Evolutionary conservation across 1,140 invertebrate species (phyloP), one percentile per base, ranked within the genome.

Genomic region (Oscheius sp.): DNA sequence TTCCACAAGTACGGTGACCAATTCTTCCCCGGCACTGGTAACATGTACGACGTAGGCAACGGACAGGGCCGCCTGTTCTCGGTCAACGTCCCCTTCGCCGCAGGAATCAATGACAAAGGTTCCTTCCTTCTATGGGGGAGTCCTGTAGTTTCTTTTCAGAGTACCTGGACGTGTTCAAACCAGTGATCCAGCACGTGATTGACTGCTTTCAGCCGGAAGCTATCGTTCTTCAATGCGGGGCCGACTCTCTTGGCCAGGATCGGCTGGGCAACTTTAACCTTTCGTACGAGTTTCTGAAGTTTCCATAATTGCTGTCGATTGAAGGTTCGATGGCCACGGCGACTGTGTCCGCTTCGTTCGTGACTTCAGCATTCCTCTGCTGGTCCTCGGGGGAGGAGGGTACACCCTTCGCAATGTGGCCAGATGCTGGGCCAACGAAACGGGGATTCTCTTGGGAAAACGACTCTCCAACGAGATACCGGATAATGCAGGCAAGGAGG

Each of bases 1-100:
- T 99, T 99, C 85, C 96, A 99, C 83, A 97, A 97, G 86, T 99
- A 97, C 86, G 96, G 95, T 4, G 95, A 96, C 82, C 96, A 93
- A 80, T 97, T 97, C 85, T 99, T 99, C 82, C 96, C 96, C 0
- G 94, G 95, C 0, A 98, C 95, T 13, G 89, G 95, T 0, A 94
- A 97, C 85, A 98, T 98, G 95, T 97, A 95, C 84, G 94, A 97
- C 87, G 90, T 95, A 62, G 94, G 94, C 2, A 91, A 91, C 1
- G 93, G 95, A 82, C 91, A 90, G 84, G 95, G 95, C 0, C 87
- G 92, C 64, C 95, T 95, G 85, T 98, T 97, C 83, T 95, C 93
- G 0, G 92, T 98, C 0, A 98, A 98, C 88, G 93, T 98, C 0
- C 95, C 95, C 0, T 84, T 98, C 4, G 93, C 94, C 83, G 94